Percentiles rank a stretch among this genome's conserved stretches.
Evolutionary conservation across 2,888 invertebrate species (phyloP).

Genomic region (Arenicola marina): DNA sequence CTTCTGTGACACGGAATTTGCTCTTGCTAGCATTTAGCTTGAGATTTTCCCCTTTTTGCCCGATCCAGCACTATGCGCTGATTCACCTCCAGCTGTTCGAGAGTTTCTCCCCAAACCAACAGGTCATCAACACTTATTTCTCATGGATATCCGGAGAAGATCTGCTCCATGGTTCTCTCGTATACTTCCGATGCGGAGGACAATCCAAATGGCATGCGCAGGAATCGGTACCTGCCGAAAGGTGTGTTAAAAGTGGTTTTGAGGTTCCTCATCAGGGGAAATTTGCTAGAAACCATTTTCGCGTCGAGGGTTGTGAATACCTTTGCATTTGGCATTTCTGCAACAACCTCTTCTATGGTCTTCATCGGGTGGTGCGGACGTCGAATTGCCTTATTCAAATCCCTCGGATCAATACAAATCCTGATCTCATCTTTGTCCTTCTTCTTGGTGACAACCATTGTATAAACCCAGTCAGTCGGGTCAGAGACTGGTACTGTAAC

Average conservation of each 20-base stretch:
- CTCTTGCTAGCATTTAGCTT: too few species aligned
- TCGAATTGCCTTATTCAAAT: background rate
- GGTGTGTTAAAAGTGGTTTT: background rate
- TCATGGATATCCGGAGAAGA: too few species aligned
- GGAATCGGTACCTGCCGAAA: background rate
- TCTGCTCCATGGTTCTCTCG: background rate
- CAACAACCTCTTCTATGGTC: background rate
- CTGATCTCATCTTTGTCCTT: background rate
- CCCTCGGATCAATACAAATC: background rate
- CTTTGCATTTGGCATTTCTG: background rate
- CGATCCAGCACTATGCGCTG: too few species aligned
- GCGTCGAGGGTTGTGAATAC: background rate
- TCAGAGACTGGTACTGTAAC: slow-evolving; percentile 35
- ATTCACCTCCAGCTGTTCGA: too few species aligned
- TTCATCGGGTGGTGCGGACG: background rate
- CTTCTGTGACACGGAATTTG: too few species aligned
- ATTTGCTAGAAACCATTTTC: background rate
- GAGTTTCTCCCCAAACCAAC: too few species aligned
- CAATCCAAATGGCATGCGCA: background rate
- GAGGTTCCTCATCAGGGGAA: background rate
- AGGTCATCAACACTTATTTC: too few species aligned
- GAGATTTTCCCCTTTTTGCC: too few species aligned
- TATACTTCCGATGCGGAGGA: background rate
- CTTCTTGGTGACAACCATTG: background rate
- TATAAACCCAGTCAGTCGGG: background rate